phyloP scores from a whole-genome alignment of 2,888 invertebrate genomes.

The Bellardia pandia region DNA sequence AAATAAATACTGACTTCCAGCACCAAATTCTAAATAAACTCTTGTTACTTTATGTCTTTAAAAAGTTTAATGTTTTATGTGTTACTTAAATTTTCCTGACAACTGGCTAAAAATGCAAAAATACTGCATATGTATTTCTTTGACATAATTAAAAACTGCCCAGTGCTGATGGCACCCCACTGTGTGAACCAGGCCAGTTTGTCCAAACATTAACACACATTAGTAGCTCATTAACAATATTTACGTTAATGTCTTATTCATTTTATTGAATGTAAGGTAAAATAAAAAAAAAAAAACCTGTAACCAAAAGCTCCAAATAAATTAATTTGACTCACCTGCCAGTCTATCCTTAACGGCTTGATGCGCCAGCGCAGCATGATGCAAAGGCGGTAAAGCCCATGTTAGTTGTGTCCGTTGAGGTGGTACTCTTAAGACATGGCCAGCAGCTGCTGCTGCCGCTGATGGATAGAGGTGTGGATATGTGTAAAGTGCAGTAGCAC shows the following conservation, averaged over 20 bases:
- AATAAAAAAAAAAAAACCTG: not conserved
- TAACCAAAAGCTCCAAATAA: conserved; percentile 2
- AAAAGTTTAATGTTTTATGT: not conserved
- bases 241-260: conserved; percentile 34
- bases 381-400: conserved; percentile 85
- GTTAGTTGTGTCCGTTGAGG: conserved; percentile 87
- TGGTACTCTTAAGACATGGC: conserved; percentile 92
- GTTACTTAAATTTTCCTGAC: not conserved
- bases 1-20: conserved; percentile 12
- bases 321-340: conserved; percentile 87
- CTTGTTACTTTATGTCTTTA: not conserved
- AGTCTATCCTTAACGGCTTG: conserved; percentile 93
- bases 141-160: conserved; percentile 26
- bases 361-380: conserved; percentile 90
- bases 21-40: conserved; percentile 6
- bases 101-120: not conserved
- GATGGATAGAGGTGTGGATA: conserved; percentile 85
- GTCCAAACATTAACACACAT: conserved; percentile 60
- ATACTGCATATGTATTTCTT: not conserved
- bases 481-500: conserved; percentile 82
- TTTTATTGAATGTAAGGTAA: not conserved
- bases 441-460: conserved; percentile 83
- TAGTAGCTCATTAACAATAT: conserved; percentile 51
- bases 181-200: conserved; percentile 24
- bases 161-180: conserved; percentile 34